Evolutionary conservation across 2,113 vertebrate genomes (phyloP), one percentile per base, ranked within the genome.

Genomic region (Oceanites oceanicus): DNA sequence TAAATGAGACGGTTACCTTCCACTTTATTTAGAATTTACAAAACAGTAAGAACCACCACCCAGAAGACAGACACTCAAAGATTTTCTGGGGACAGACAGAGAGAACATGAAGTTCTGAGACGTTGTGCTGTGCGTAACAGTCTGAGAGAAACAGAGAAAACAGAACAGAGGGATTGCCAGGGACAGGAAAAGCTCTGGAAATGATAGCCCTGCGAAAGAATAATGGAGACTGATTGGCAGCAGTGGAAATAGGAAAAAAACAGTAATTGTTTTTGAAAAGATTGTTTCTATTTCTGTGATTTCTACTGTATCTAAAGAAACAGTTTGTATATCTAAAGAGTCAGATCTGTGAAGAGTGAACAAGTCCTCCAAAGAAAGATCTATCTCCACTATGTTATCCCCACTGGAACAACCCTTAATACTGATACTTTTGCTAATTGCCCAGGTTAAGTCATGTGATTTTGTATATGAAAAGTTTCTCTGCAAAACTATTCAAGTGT

Each of bases 151-250:
- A 90, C 7, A 68, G 73, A 74, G 20, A 71, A 88, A 94, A 88
- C 32, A 84, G 55, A 96, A 56, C 16, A 79, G 58, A 79, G 16
- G 32, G n/a, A 84, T 78, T 81, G 16, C 50, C 55, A 77, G 29
- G 34, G 58, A 92, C 53, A 86, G 58, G n/a, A 88, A 82, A 90
- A 88, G 13, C 75, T 73, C 67, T 92, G 74, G 49, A 96, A 94
- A 94, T 88, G 3, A 92, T 56, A 95, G 58, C 59, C 29, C 59
- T 83, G 67, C 76, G 72, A 93, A 93, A 73, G 42, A 86, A 77
- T 80, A 88, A 79, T 73, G 63, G 88, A 86, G 78, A 88, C 70
- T 36, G 66, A 88, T 49, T 4, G 0, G 44, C 2, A 0, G 32
- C 56, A 65, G 36, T 65, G 27, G 30, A 88, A 93, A 88, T 17